A percentile compares a stretch with the other conserved stretches of the same genome.
Conservation (phyloP, 2,888 invertebrate genomes). For the Hymenopus coronatus region DNA sequence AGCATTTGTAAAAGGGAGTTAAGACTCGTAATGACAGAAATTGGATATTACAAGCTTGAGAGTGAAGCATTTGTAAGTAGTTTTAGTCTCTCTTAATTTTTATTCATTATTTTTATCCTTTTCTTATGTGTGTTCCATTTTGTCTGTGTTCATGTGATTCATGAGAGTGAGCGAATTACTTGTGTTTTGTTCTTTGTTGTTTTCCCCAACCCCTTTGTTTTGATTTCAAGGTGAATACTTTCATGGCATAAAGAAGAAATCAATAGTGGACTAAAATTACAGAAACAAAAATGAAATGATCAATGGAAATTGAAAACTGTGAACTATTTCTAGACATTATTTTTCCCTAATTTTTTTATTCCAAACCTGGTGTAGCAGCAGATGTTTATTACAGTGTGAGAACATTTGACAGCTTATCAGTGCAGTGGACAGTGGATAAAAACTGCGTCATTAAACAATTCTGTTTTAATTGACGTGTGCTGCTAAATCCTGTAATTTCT, state of each 20-base stretch:
- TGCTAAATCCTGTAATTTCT: conserved; percentile 16
- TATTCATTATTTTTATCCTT: background rate
- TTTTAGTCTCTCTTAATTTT: background rate
- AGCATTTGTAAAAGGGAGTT: background rate
- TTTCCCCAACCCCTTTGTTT: background rate
- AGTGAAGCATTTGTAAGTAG: background rate
- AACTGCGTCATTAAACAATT: background rate
- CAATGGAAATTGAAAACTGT: background rate
- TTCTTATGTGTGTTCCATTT: background rate
- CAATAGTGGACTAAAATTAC: background rate
- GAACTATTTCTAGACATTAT: background rate
- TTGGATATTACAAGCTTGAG: background rate
- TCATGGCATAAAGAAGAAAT: background rate
- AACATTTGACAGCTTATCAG: background rate
- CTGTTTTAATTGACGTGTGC: background rate
- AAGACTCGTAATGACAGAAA: background rate
- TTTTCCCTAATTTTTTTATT: background rate
- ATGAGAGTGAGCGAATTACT: background rate
- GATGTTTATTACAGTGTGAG: background rate
- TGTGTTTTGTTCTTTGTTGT: background rate
- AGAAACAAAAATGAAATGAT: background rate
- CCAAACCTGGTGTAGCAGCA: background rate
- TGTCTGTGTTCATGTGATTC: background rate
- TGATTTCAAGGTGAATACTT: background rate
- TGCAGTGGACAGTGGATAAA: background rate